Conservation (phyloP, 35 echinoderm and acorn worm genomes). For the Anneissia japonica region DNA sequence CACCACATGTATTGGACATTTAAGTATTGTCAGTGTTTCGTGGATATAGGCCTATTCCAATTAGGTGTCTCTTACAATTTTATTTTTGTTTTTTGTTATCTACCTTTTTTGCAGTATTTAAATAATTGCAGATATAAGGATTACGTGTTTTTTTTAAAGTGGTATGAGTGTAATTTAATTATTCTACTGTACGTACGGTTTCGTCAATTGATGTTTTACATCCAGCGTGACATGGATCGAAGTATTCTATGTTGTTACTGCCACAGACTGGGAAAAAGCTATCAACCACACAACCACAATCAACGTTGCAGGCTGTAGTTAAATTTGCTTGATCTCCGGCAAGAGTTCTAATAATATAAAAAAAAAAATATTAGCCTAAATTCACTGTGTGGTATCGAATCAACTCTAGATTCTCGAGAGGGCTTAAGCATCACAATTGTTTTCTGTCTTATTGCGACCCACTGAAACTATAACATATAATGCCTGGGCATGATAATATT, state of each 20-base stretch:
- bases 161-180: too few species aligned
- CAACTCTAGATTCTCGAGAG: too few species aligned
- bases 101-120: too few species aligned
- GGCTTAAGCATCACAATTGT: not conserved
- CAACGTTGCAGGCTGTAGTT: constrained; percentile 22
- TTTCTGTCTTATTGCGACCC: too few species aligned
- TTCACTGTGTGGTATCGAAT: not conserved
- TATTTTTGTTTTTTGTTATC: not conserved
- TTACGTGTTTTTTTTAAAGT: too few species aligned
- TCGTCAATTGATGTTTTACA: constrained; percentile 42
- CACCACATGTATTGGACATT: too few species aligned
- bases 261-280: constrained; percentile 60
- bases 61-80: not conserved
- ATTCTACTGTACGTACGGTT: constrained; percentile 40
- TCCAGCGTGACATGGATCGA: constrained; percentile 70
- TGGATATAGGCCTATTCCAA: too few species aligned
- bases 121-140: too few species aligned
- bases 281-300: constrained; percentile 27
- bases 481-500: too few species aligned
- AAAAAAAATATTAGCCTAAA: not conserved
- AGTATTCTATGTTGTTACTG: constrained; percentile 34
- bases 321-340: not conserved
- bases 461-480: too few species aligned
- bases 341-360: not conserved
- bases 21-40: too few species aligned